phyloP scores from a whole-genome alignment of 1,140 invertebrate genomes.

The Procambarus clarkii region DNA sequence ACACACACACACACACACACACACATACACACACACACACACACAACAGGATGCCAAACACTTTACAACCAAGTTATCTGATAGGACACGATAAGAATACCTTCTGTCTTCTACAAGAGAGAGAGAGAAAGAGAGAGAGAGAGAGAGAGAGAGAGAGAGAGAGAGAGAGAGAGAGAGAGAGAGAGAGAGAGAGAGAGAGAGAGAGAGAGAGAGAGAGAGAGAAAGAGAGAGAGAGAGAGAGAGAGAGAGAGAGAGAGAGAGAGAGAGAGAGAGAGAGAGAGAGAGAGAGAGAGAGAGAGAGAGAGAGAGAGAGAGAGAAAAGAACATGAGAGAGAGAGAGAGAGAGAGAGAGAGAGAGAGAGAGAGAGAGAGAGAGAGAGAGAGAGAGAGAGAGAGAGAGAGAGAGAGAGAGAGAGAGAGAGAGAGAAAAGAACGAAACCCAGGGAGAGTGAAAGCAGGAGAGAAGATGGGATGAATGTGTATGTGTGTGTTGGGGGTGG shows the following conservation, averaged over 20 bases:
- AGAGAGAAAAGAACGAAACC: background rate
- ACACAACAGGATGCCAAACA: too few species aligned
- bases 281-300: background rate
- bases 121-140: background rate
- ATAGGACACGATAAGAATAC: background rate
- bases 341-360: too few species aligned
- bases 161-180: background rate
- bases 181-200: too few species aligned
- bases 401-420: too few species aligned
- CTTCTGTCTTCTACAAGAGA: background rate
- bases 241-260: too few species aligned
- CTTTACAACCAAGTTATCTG: background rate
- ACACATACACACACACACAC: too few species aligned
- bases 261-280: too few species aligned
- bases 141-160: background rate
- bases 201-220: background rate
- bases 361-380: too few species aligned
- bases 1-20: too few species aligned
- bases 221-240: too few species aligned
- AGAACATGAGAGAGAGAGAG: too few species aligned
- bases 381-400: background rate
- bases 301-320: constrained; percentile 16
- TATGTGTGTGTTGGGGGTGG: background rate
- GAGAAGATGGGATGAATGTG: background rate
- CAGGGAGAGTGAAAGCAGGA: too few species aligned